Evolutionary conservation across 2,113 vertebrate species (phyloP).

Genomic region (Eurypyga helias): DNA sequence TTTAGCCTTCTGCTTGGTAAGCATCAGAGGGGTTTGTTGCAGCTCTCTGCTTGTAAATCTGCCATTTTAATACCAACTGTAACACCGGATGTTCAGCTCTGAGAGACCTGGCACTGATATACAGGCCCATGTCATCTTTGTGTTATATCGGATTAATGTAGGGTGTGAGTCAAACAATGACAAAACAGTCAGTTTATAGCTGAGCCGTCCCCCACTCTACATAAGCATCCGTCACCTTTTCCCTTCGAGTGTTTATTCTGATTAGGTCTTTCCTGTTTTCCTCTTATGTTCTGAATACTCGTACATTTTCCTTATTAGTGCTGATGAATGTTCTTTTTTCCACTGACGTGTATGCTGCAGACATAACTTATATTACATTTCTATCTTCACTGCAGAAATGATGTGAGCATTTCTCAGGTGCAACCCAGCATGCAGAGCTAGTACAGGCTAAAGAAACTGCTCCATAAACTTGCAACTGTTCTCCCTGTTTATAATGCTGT

Average conservation of each 20-base stretch:
- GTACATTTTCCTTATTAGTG: neutral
- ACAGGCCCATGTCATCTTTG: neutral
- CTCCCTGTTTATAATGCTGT: constrained; percentile 42
- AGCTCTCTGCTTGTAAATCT: neutral
- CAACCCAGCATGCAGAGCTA: neutral
- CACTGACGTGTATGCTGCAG: neutral
- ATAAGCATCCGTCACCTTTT: neutral
- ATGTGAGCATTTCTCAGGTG: neutral
- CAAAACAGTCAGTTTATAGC: neutral
- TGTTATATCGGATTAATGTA: neutral
- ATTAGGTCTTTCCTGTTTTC: constrained; percentile 59
- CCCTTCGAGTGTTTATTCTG: neutral
- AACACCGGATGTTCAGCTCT: neutral
- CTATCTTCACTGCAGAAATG: neutral
- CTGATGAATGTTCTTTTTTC: neutral
- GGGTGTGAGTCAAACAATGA: neutral
- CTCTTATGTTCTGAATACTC: neutral
- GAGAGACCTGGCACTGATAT: neutral
- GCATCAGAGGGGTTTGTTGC: neutral
- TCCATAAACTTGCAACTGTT: constrained; percentile 19
- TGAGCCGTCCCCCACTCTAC: neutral
- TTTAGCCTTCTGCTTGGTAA: neutral
- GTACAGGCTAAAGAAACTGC: neutral
- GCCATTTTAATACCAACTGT: neutral
- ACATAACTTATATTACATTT: neutral